phyloP scores from a whole-genome alignment of 1,140 invertebrate genomes.

The Caenorhabditis tropicalis region DNA sequence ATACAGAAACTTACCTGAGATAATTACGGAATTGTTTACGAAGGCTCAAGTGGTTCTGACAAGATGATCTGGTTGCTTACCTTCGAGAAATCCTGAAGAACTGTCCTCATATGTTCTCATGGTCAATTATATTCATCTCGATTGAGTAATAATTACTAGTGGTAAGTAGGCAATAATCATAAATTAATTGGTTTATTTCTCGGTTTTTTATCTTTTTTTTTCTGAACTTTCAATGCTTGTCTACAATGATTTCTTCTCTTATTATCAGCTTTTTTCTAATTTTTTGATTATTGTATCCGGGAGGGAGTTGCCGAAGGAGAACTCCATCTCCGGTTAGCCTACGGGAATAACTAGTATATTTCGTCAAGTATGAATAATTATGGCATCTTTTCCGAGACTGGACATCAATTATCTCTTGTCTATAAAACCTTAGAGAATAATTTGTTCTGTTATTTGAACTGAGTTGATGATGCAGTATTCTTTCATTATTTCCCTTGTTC shows the following conservation, averaged over 20 bases:
- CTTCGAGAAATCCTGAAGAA: neutral
- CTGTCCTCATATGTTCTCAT: neutral
- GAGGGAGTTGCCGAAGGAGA: neutral
- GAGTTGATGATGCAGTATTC: too few species aligned
- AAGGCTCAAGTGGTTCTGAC: neutral
- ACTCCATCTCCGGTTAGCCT: neutral
- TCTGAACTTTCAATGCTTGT: neutral
- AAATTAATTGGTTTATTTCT: too few species aligned
- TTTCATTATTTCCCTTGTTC: too few species aligned
- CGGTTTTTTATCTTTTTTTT: neutral
- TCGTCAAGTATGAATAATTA: too few species aligned
- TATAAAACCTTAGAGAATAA: too few species aligned
- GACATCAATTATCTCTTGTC: too few species aligned
- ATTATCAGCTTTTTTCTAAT: neutral
- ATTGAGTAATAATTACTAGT: neutral
- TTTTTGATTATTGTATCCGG: neutral
- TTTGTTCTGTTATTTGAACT: too few species aligned
- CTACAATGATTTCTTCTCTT: neutral
- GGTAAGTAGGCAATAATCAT: too few species aligned
- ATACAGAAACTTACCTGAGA: neutral
- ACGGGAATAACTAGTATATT: too few species aligned
- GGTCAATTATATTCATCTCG: too few species aligned
- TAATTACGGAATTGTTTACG: neutral
- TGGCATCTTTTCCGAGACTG: too few species aligned
- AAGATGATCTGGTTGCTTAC: neutral